Evolutionary conservation across 2,113 vertebrate genomes (phyloP).

Genomic region (Terrapene triunguis): DNA sequence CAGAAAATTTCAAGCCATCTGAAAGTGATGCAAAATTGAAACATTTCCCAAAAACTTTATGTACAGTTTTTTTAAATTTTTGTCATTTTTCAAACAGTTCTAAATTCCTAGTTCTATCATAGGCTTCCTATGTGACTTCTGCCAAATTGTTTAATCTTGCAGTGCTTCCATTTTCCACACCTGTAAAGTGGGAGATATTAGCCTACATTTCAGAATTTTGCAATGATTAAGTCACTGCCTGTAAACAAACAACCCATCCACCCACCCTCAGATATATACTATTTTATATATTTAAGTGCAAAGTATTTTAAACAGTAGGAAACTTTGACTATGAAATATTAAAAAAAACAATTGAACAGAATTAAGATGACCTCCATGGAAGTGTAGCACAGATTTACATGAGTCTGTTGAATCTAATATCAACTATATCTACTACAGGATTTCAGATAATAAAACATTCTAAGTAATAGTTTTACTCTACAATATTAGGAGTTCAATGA

Average conservation of each 20-base stretch:
- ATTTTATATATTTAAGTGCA: neutral
- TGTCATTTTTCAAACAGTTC: neutral
- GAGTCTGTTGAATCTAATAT: neutral
- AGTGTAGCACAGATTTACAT: neutral
- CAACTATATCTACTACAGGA: neutral
- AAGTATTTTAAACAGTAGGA: neutral
- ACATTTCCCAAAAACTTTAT: neutral
- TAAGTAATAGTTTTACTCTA: constrained; percentile 13
- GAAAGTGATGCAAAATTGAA: neutral
- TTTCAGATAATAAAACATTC: neutral
- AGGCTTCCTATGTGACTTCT: neutral
- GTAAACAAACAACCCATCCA: neutral
- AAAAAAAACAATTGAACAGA: neutral
- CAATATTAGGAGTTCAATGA: constrained; percentile 10
- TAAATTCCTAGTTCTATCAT: neutral
- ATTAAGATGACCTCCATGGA: constrained; percentile 26
- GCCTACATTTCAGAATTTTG: neutral
- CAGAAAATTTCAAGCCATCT: neutral
- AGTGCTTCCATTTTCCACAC: neutral
- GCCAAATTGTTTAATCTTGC: neutral
- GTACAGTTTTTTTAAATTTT: neutral
- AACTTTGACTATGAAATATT: neutral
- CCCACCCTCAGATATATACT: neutral
- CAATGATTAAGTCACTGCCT: neutral
- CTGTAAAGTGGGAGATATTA: neutral